Conservation (phyloP, 2,113 vertebrate genomes). For the Scomber scombrus region DNA sequence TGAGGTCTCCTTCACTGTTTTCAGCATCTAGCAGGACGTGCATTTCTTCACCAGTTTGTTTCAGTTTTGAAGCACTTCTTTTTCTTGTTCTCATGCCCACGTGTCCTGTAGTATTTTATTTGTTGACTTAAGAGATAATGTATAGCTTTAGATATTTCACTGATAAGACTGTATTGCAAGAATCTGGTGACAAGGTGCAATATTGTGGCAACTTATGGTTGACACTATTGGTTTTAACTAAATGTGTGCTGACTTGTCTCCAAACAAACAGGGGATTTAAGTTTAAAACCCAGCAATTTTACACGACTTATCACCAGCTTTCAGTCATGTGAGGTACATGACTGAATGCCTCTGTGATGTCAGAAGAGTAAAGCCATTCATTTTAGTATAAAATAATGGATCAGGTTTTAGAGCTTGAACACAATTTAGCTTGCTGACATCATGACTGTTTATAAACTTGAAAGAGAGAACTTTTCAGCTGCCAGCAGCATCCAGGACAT, state of each 20-base stretch:
- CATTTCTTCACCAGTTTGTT: neutral
- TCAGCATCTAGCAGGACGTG: neutral
- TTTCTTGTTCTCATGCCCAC: neutral
- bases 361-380: slow-evolving; percentile 19
- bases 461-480: neutral
- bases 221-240: slow-evolving; percentile 26
- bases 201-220: neutral
- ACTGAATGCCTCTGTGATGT: slow-evolving; percentile 27
- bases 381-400: slow-evolving; percentile 40
- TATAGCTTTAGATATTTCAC: slow-evolving; percentile 6
- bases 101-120: neutral
- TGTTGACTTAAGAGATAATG: neutral
- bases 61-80: neutral
- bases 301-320: slow-evolving; percentile 1
- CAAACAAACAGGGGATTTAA: slow-evolving; percentile 34
- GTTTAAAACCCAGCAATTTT: slow-evolving; percentile 58
- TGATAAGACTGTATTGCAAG: neutral
- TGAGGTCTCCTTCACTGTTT: too few species aligned
- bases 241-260: slow-evolving; percentile 35
- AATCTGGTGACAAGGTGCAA: neutral
- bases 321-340: slow-evolving; percentile 18
- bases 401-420: slow-evolving; percentile 6
- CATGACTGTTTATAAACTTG: neutral
- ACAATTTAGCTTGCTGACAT: neutral
- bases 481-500: neutral